Base-by-base conservation (phyloP, 1,140 invertebrate genomes). In the Aphidius gifuensis region DNA sequence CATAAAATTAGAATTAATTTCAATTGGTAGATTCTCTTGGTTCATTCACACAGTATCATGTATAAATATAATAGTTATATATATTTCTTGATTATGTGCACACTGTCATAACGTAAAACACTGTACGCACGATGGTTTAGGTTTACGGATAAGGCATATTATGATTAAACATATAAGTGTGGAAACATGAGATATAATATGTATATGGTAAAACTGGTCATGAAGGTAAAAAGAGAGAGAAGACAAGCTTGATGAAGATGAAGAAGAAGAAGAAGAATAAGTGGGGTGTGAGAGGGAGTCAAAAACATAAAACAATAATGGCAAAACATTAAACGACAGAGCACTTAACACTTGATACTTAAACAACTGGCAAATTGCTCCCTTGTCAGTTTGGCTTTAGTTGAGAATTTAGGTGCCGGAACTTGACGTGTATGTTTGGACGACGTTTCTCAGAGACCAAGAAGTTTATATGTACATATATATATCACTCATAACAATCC, bases 361-460 rank as follows among this genome's bases (percentile, higher is more conserved):
- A 81, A 81, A 79, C 76, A 81, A 80, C 80, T 80, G 77, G 78
- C 77, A 81, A 81, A 81, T 81, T 80, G 78, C 78, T 79, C 75
- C 75, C 78, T 77, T 79, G 77, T 79, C 76, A 79, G 75, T 74
- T 55, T 70, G 66, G 69, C 70, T 72, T 76, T 74, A 75, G 74
- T 72, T 69, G 75, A 73, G 76, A 77, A 78, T 80, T 79, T 79
- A 79, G 76, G 69, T 76, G 72, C 66, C 67, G 67, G 69, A 76
- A 72, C 70, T 73, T 72, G 74, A 58, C 54, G 49, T 45, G 46
- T 54, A 4, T 47, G 46, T 32, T 50, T 59, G 60, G 60, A 56
- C 62, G 62, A 62, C 57, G 45, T 50, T 64, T 51, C 47, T 32
- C 23, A 43, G 4, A 32, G 23, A 32, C 23, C 4, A 32, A 32